Conservation (phyloP, 2,888 invertebrate species). For the Eubasilissa splendida region DNA sequence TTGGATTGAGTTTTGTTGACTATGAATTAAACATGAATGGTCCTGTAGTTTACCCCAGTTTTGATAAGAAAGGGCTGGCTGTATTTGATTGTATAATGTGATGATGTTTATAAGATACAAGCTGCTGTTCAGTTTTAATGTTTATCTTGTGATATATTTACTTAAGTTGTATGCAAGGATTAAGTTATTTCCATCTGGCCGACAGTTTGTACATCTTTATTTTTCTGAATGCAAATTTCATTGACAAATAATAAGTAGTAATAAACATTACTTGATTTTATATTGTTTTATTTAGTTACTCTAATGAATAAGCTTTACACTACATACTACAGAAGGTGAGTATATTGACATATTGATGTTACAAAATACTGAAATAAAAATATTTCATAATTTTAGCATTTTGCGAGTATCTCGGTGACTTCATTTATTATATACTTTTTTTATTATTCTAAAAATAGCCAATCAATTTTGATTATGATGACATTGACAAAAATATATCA, state of each 20-base stretch:
- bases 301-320: background rate
- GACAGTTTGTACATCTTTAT: constrained; percentile 52
- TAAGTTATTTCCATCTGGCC: constrained; percentile 54
- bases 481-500: no score
- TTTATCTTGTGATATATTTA: constrained; percentile 57
- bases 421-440: no score
- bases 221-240: constrained; percentile 47
- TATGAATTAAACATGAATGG: background rate
- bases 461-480: no score
- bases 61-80: constrained; percentile 5
- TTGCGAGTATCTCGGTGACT: no score
- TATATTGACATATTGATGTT: no score
- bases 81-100: no score
- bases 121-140: constrained; percentile 47
- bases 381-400: no score
- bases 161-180: constrained; percentile 55
- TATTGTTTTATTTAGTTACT: constrained; percentile 41
- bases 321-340: no score
- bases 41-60: background rate
- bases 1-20: background rate
- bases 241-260: constrained; percentile 49
- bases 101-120: no score
- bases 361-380: no score
- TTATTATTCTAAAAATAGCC: no score
- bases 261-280: constrained; percentile 49